Evolutionary conservation across 2,797 vertebrate genomes (phyloP).

Genomic region (Botia almorhae): DNA sequence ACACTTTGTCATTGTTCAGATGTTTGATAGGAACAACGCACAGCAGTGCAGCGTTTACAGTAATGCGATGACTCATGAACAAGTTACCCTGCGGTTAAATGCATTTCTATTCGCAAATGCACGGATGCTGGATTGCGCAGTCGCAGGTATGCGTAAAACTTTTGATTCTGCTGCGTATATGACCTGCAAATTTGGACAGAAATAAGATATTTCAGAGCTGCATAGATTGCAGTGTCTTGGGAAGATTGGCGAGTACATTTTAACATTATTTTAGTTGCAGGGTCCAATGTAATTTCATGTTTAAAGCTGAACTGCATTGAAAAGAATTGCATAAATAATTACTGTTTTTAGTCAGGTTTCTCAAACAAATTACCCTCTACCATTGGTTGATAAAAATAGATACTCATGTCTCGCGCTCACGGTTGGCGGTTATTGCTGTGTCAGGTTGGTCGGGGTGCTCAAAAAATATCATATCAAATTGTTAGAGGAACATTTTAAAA

Average conservation of each 20-base stretch:
- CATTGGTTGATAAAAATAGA: background rate
- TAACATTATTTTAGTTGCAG: no score
- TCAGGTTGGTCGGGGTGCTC: background rate
- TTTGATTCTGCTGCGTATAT: background rate
- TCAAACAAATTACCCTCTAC: background rate
- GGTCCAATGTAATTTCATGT: no score
- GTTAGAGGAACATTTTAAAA: no score
- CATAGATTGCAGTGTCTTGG: no score
- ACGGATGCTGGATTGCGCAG: background rate
- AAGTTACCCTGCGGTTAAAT: background rate
- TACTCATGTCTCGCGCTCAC: background rate
- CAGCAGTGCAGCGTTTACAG: background rate
- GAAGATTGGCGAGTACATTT: no score
- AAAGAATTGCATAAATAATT: no score
- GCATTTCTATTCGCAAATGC: background rate
- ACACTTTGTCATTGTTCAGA: conserved; percentile 33
- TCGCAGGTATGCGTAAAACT: background rate
- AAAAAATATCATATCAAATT: background rate
- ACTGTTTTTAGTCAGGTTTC: no score
- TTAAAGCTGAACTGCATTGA: no score
- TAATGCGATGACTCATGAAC: conserved; percentile 4
- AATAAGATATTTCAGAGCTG: no score
- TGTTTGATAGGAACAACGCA: conserved; percentile 56
- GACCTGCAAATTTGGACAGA: background rate
- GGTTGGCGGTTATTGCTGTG: background rate